phyloP scores from a whole-genome alignment of 2,797 vertebrate genomes.

The Esox masquinongy region DNA sequence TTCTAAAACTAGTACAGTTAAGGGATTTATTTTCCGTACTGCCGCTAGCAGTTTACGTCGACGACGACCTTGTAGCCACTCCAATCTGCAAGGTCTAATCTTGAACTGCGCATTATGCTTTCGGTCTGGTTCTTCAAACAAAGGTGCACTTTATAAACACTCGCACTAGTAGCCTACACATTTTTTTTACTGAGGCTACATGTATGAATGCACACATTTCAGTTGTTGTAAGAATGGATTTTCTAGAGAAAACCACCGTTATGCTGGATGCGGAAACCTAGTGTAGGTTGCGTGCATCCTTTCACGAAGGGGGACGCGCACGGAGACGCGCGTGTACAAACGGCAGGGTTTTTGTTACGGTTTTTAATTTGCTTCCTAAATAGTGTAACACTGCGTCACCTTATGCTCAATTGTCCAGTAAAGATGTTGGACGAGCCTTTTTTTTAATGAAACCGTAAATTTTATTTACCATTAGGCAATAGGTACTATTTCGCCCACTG shows the following conservation, averaged over 20 bases:
- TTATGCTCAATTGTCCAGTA: too few species aligned
- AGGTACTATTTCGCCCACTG: background rate
- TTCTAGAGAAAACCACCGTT: background rate
- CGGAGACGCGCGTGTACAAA: background rate
- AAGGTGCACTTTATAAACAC: background rate
- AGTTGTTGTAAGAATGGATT: background rate
- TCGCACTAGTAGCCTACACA: background rate
- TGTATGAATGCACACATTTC: background rate
- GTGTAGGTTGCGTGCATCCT: background rate
- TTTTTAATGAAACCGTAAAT: background rate
- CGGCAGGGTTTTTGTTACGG: background rate
- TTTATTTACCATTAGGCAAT: background rate
- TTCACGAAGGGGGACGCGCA: background rate
- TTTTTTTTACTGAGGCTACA: background rate
- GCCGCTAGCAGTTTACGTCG: background rate
- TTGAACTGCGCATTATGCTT: slow-evolving; percentile 51
- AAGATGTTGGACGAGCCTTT: too few species aligned
- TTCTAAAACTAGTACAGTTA: background rate
- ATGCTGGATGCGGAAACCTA: background rate
- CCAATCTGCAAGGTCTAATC: slow-evolving; percentile 38
- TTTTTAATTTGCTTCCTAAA: background rate
- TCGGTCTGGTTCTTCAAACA: slow-evolving; percentile 11
- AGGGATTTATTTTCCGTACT: background rate
- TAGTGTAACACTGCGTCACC: background rate
- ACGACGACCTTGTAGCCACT: slow-evolving; percentile 50